A percentile compares a stretch with the other conserved stretches of the same genome.
phyloP scores from a whole-genome alignment of 2,797 vertebrate species.

The Halcyon chelicuti region DNA sequence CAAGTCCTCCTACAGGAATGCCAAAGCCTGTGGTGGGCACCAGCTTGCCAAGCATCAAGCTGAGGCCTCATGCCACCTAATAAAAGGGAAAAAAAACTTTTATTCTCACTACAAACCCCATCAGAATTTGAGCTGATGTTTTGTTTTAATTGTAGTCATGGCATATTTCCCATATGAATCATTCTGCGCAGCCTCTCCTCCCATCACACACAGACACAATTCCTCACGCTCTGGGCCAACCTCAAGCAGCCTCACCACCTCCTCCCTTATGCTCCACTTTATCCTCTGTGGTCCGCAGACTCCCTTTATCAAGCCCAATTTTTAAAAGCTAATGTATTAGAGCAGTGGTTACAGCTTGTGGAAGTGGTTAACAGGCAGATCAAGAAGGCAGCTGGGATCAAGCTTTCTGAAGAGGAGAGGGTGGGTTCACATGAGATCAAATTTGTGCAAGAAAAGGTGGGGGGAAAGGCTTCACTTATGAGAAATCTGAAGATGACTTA shows the following conservation, averaged over 20 bases:
- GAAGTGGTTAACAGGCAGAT: neutral
- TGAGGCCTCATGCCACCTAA: neutral
- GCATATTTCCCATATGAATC: conserved; percentile 35
- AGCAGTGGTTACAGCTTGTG: neutral
- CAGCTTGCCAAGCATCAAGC: neutral
- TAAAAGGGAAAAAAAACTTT: neutral
- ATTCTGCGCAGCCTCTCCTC: neutral
- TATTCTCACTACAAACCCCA: neutral
- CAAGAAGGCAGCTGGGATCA: neutral
- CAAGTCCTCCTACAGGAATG: neutral
- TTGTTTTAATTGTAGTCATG: neutral
- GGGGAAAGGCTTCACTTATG: neutral
- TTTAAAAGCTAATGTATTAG: neutral
- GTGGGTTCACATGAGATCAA: neutral
- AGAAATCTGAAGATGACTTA: neutral
- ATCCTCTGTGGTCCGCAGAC: neutral
- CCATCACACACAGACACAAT: neutral
- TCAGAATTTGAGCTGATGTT: neutral
- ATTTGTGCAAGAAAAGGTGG: neutral
- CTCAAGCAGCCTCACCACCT: neutral
- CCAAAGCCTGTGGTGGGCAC: neutral
- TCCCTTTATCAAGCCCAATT: neutral
- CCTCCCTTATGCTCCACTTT: fast-evolving
- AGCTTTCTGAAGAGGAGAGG: neutral
- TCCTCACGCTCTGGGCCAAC: neutral